phyloP scores from a whole-genome alignment of 2,797 vertebrate species.

The Champsocephalus gunnari region DNA sequence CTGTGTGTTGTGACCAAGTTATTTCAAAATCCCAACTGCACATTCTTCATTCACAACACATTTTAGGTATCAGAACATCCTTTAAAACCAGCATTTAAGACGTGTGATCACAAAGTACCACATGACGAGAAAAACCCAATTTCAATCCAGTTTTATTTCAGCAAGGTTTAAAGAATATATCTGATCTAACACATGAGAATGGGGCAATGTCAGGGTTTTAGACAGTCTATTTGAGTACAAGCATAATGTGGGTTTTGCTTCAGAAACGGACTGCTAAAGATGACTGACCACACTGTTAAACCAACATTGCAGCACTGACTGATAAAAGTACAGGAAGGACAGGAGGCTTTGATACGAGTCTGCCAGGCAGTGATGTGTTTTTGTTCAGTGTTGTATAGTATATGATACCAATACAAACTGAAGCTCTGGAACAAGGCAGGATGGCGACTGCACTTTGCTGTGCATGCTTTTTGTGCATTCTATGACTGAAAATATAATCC shows the following conservation, averaged over 20 bases:
- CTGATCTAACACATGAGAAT: conserved; percentile 61
- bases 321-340: conserved; percentile 25
- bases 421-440: conserved; percentile 62
- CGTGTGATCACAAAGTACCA: conserved; percentile 33
- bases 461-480: conserved; percentile 69
- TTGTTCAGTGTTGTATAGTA: conserved; percentile 54
- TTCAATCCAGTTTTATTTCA: conserved; percentile 78
- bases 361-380: conserved; percentile 63
- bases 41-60: neutral
- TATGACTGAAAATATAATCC: conserved; percentile 53
- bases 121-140: conserved; percentile 43
- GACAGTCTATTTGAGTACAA: conserved; percentile 69
- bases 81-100: neutral
- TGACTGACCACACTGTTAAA: conserved; percentile 47
- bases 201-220: conserved; percentile 66
- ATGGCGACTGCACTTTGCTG: conserved; percentile 58
- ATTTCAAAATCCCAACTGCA: neutral
- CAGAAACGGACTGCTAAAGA: conserved; percentile 47
- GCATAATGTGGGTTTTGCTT: conserved; percentile 53
- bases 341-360: conserved; percentile 40
- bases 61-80: neutral
- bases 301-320: conserved; percentile 51
- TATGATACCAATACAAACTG: conserved; percentile 58
- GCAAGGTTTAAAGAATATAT: conserved; percentile 75
- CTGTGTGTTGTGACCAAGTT: conserved; percentile 41